Percentiles rank a stretch among this genome's conserved stretches.
Conservation (phyloP, 2,113 vertebrate species). For the Ursus arctos region DNA sequence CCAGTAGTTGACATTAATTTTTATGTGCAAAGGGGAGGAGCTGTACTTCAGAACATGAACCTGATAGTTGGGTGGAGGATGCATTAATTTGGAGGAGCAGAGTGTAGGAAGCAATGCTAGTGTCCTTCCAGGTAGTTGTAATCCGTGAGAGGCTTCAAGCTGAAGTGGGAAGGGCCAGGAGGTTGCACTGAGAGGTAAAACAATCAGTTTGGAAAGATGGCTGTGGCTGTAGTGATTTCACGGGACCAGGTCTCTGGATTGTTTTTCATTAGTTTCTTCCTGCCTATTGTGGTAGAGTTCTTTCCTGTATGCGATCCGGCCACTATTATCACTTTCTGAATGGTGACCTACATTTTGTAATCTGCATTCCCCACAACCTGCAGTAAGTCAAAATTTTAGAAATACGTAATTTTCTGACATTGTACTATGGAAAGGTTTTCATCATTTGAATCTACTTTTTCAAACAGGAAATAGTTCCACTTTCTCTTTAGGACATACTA, state of each 20-base stretch:
- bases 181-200: background rate
- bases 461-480: constrained; percentile 5
- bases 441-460: constrained; percentile 13
- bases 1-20: background rate
- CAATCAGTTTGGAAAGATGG: constrained; percentile 7
- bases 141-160: background rate
- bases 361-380: background rate
- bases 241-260: background rate
- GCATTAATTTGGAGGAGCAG: constrained; percentile 1
- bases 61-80: background rate
- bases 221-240: background rate
- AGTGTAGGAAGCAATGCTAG: background rate
- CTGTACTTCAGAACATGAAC: background rate
- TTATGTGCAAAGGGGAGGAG: background rate
- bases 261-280: constrained; percentile 49
- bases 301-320: background rate
- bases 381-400: background rate
- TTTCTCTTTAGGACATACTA: constrained; percentile 38
- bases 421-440: constrained; percentile 25
- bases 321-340: constrained; percentile 21
- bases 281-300: background rate
- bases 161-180: background rate
- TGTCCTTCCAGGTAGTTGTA: constrained; percentile 9
- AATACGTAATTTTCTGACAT: constrained; percentile 29
- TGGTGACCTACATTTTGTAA: constrained; percentile 23